Conservation (phyloP, 1,140 invertebrate genomes). For the Mizuhopecten yessoensis region DNA sequence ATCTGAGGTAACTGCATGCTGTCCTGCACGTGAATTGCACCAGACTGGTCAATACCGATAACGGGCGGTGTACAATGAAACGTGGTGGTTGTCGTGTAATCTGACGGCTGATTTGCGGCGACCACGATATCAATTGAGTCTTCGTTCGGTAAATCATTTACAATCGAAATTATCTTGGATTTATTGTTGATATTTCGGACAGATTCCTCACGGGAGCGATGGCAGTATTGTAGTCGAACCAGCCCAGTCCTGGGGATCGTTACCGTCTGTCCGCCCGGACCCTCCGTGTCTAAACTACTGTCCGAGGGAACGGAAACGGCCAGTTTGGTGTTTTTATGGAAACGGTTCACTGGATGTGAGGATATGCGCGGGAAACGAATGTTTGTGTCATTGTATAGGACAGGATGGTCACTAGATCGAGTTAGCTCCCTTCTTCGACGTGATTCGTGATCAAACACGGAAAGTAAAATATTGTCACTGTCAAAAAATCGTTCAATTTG, state of each 20-base stretch:
- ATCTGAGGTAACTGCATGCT: background rate
- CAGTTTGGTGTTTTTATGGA: slow-evolving; percentile 1
- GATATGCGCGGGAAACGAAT: background rate
- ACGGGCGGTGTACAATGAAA: background rate
- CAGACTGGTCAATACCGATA: background rate
- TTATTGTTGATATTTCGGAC: background rate
- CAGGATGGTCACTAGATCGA: background rate
- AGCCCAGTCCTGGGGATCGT: background rate
- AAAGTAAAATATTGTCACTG: slow-evolving; percentile 1
- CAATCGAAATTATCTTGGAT: background rate
- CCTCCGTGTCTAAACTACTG: background rate
- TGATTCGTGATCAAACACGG: background rate
- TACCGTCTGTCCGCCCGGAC: background rate
- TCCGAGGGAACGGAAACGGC: slow-evolving; percentile 18
- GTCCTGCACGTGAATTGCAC: background rate
- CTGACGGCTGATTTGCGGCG: background rate
- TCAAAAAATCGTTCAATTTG: background rate
- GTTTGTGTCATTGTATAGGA: background rate
- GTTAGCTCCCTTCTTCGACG: background rate
- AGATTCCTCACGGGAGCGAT: background rate
- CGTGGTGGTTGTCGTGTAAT: background rate
- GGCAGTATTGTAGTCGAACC: slow-evolving; percentile 7
- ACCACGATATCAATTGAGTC: background rate
- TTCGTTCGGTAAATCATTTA: background rate
- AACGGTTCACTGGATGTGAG: background rate